Base-by-base conservation (phyloP, 2,797 vertebrate genomes). In the Platyrinchus mystaceus region DNA sequence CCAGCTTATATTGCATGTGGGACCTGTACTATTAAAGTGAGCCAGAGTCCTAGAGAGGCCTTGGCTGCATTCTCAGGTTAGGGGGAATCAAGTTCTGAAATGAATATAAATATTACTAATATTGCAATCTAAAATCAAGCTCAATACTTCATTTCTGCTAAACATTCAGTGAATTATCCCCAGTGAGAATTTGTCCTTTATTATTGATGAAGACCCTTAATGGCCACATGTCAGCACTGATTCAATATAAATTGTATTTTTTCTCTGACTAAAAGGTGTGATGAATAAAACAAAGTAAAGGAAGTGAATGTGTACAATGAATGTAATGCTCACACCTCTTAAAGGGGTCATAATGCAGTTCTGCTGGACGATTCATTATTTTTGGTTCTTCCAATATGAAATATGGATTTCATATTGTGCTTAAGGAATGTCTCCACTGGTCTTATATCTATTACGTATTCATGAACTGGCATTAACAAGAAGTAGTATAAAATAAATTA, bases 191-290 rank as follows among this genome's bases (percentile, higher is more conserved):
- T 91, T 68, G 8, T 80, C 39, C 32, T 78, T 37, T 74, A 44
- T 56, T 92, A 68, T 28, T 87, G 39, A 64, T 70, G 22, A 55
- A 44, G 69, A 39, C 7, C 28, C 43, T 90, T 85, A 80, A 34
- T 41, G 81, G 79, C 69, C 56, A 96, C 84, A 89, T 96, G 92
- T 87, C 89, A 96, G 68, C 66, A 89, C n/a, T 62, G 82, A 84
- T 53, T 41, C 6, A 1, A 56, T 76, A 59, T 36, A n/a, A 47
- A 34, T 70, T 73, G 52, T 10, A 47, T 68, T 87, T 93, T 91
- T 36, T 47, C 79, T 93, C 87, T 79, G 44, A 41, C 80, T 64
- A 87, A 85, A 89, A 67, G 14, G 21, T 63, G 39, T 34, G 44
- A 68, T 55, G 15, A 90, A 44, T 53, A 89, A 73, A 90, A 81